Base-by-base conservation (phyloP, 2,797 vertebrate species). In the Tapirus indicus region DNA sequence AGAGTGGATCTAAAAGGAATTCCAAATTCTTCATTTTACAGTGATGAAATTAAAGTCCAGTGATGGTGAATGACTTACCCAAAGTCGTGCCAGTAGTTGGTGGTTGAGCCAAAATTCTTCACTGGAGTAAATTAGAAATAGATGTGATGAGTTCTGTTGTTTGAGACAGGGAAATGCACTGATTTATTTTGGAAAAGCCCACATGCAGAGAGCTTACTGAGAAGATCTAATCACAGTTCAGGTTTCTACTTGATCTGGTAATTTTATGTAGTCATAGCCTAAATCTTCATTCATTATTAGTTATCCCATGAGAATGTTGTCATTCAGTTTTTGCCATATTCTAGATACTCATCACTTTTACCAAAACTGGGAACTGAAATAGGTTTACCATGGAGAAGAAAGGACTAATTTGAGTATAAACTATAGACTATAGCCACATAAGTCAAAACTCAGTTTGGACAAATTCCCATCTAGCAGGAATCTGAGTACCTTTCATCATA, bases 241-340 rank as follows among this genome's bases (percentile, higher is more conserved):
- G 11, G 29, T 78, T 88, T 97, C 52, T 54, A 60, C 21, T 71
- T 64, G 18, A 75, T 60, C 20, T 77, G 27, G 47, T 58, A 74
- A 74, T 66, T 94, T 47, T 83, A 38, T 52, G 4, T 56, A 88
- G 20, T 66, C 35, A 52, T 52, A 64, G n/a, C 38, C 35, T 91
- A 64, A 88, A 44, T 94, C 47, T 94, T 91, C 71, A 75, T 66
- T 82, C 16, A 88, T 47, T 41, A 35, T 32, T 64, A 35, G 5
- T 71, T 83, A 75, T 52, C 25, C 44, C 32, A 2, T 49, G 32
- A 85, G 2, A 92, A 77, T 78, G 21, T 82, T 72, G 9, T 13
- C 38, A 69, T 85, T 93, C 94, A 14, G 7, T 6, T 94, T 97
- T 94, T 92, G 17, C 69, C 35, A 78, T 56, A 27, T 23, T 91